Base-by-base conservation (phyloP, 2,797 vertebrate species). In the Acanthurus lineatus region DNA sequence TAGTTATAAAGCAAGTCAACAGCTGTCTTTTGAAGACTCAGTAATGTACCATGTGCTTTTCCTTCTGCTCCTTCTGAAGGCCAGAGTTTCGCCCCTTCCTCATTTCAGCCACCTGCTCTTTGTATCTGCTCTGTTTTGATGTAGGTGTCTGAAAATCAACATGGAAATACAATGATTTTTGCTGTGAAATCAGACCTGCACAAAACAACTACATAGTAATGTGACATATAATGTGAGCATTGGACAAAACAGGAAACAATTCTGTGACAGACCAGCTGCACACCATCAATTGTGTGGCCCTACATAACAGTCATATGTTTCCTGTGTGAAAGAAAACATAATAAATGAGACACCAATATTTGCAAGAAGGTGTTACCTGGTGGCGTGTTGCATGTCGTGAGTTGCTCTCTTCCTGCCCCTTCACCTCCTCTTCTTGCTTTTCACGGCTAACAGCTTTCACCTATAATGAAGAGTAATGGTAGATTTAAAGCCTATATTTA, bases 91-190 rank as follows among this genome's bases (percentile, higher is more conserved):
- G 95, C 61, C 98, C 98, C 93, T 98, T 99, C 90, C 98, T 96
- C 84, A 99, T 92, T 93, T 99, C 98, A 11, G 96, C 94, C 82
- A 99, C 98, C 86, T 99, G 99, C 90, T 99, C 98, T 83, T 99
- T 99, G 87, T 99, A 99, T 19, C 96, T 91, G 76, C 97, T 95
- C 90, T 99, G 98, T 80, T 97, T 97, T 22, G 96, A 96, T 9
- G 98, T 98, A 20, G 98, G 97, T 15, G 97, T 97, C 98, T 99
- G 75, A 19, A 77, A 69, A 71, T 38, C 0, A 59, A 32, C 9
- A 79, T 0, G 67, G 44, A 71, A 38, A 49, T 2, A 22, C 28
- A 68, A 9, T 67, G 0, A 48, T 5, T 35, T 66, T 22, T 2
- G 51, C 2, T 2, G 1, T 16, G 49, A 68, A 2, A 62, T 32